Evolutionary conservation across 2,888 invertebrate genomes (phyloP).

Genomic region (Hydriomena furcata): DNA sequence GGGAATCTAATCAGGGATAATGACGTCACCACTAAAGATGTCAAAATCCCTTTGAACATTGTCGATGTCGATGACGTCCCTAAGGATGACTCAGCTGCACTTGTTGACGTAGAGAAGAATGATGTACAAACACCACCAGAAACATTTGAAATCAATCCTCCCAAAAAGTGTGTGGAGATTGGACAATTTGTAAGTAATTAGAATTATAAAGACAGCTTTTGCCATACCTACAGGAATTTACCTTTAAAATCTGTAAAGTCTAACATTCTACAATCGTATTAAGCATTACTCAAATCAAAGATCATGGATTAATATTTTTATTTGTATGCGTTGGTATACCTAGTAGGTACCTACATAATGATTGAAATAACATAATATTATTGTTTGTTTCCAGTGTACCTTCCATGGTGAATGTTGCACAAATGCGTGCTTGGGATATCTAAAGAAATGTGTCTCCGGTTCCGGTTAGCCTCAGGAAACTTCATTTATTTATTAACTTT

Average conservation of each 20-base stretch:
- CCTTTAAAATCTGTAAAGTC: too few relatives aligned
- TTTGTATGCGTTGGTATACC: too few relatives aligned
- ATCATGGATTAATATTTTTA: too few relatives aligned
- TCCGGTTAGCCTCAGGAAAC: slow-evolving; percentile 14
- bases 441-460: slow-evolving; percentile 61
- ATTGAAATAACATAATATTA: too few relatives aligned
- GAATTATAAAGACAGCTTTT: too few relatives aligned
- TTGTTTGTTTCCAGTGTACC: slow-evolving; percentile 49
- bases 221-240: too few relatives aligned
- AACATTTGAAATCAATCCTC: slow-evolving; percentile 6
- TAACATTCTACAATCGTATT: too few relatives aligned
- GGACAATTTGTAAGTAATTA: slow-evolving; percentile 71
- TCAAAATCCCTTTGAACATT: slow-evolving; percentile 28
- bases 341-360: not conserved
- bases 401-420: slow-evolving; percentile 62
- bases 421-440: slow-evolving; percentile 57
- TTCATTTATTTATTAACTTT: slow-evolving; percentile 63
- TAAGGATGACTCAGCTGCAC: not conserved
- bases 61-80: not conserved
- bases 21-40: slow-evolving; percentile 33
- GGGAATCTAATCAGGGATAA: slow-evolving; percentile 47
- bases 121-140: slow-evolving; percentile 32
- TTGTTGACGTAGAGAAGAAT: slow-evolving; percentile 28
- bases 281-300: too few relatives aligned
- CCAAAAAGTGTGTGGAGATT: slow-evolving; percentile 50